Conservation (phyloP, 2,797 vertebrate species). For the Centroberyx gerrardi region DNA sequence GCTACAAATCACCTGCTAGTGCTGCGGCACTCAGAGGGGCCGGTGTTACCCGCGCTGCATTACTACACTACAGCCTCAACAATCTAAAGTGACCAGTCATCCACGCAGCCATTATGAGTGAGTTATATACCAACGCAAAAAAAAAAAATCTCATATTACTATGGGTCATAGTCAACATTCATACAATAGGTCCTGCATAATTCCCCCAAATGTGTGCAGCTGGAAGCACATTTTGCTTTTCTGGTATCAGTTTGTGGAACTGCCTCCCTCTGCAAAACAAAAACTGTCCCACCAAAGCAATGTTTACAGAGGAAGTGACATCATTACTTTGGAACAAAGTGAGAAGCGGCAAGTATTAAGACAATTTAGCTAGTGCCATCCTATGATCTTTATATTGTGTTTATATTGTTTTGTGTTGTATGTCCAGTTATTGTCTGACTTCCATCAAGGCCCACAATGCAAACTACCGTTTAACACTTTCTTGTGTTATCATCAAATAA, state of each 20-base stretch:
- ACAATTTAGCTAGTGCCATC: too few relatives aligned
- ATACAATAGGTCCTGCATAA: slow-evolving; percentile 51
- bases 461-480: too few relatives aligned
- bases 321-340: slow-evolving; percentile 4
- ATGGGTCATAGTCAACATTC: slow-evolving; percentile 57
- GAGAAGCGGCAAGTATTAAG: too few relatives aligned
- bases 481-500: too few relatives aligned
- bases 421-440: too few relatives aligned
- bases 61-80: slow-evolving; percentile 63
- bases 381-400: too few relatives aligned
- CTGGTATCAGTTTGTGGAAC: slow-evolving; percentile 2
- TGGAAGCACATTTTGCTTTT: slow-evolving; percentile 19
- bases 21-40: slow-evolving; percentile 76
- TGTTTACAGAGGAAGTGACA: slow-evolving; percentile 1
- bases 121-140: slow-evolving; percentile 77
- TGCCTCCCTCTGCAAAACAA: background rate
- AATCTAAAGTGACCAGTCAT: slow-evolving; percentile 70
- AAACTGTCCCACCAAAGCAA: background rate
- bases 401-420: too few relatives aligned
- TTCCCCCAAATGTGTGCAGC: slow-evolving; percentile 27
- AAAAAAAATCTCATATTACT: slow-evolving; percentile 61
- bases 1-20: slow-evolving; percentile 87
- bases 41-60: slow-evolving; percentile 68
- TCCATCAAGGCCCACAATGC: too few relatives aligned
- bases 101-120: slow-evolving; percentile 78